phyloP scores from a whole-genome alignment of 2,888 invertebrate species.

The Liodrosophila aerea region DNA sequence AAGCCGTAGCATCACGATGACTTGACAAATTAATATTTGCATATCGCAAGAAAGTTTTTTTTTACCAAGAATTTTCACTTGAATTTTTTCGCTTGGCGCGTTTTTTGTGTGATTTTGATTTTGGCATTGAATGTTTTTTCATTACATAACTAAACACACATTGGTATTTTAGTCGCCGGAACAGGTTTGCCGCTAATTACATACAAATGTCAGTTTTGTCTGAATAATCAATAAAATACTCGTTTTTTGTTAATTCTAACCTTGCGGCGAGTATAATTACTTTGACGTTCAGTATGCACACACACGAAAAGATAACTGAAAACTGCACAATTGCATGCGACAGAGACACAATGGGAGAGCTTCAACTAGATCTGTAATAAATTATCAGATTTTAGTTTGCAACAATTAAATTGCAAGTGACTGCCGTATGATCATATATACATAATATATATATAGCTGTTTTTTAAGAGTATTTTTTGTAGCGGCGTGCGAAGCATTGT shows the following conservation, averaged over 20 bases:
- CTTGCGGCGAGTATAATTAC: slow-evolving; percentile 49
- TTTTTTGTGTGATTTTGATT: slow-evolving; percentile 1
- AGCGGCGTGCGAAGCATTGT: background rate
- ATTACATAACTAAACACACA: slow-evolving; percentile 22
- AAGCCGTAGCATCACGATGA: slow-evolving; percentile 46
- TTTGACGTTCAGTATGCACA: slow-evolving; percentile 28
- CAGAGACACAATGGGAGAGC: too few species aligned
- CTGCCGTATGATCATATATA: too few species aligned
- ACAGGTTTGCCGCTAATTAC: slow-evolving; percentile 57
- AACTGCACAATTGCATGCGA: background rate
- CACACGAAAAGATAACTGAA: too few species aligned
- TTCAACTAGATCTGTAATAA: too few species aligned
- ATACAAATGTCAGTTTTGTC: slow-evolving; percentile 15
- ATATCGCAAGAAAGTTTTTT: background rate
- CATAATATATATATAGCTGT: too few species aligned
- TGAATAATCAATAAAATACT: slow-evolving; percentile 41
- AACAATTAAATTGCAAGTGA: too few species aligned
- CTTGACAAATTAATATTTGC: slow-evolving; percentile 14
- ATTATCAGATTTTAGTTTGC: too few species aligned
- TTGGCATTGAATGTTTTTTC: slow-evolving; percentile 26
- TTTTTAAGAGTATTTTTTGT: slow-evolving; percentile 27
- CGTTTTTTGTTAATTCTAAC: slow-evolving; percentile 45
- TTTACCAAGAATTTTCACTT: background rate
- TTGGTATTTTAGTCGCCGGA: slow-evolving; percentile 36
- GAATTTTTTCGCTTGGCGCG: slow-evolving; percentile 12